Conservation (phyloP, 2,797 vertebrate genomes). For the Peromyscus nudipes region DNA sequence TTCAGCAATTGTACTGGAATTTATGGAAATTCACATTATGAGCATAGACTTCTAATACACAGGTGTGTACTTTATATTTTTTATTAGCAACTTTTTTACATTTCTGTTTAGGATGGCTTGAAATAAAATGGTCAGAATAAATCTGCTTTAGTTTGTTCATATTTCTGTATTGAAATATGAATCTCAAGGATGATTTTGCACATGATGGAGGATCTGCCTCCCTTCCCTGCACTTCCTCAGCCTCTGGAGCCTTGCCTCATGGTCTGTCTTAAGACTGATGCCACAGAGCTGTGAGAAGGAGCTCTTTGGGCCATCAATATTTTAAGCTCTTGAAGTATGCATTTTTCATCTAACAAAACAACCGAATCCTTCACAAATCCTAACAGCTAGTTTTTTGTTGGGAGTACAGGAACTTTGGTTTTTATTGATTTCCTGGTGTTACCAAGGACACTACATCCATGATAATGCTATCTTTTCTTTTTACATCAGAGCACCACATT, state of each 20-base stretch:
- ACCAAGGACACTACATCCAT: not conserved
- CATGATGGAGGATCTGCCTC: not conserved
- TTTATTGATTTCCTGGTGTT: conserved; percentile 60
- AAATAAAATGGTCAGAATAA: conserved; percentile 16
- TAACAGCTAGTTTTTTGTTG: not conserved
- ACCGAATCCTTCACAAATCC: not conserved
- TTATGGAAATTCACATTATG: not conserved
- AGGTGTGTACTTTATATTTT: not conserved
- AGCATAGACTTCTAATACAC: not conserved
- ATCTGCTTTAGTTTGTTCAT: conserved; percentile 19
- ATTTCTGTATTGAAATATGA: not conserved
- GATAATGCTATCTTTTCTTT: not conserved
- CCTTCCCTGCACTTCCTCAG: not conserved
- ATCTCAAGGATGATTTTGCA: not conserved
- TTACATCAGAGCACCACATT: conserved; percentile 13
- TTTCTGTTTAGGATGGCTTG: not conserved
- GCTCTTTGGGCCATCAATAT: not conserved
- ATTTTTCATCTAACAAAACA: conserved; percentile 60
- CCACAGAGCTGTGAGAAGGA: not conserved
- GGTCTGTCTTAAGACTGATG: conserved; percentile 19
- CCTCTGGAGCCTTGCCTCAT: not conserved
- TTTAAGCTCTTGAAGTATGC: conserved; percentile 26
- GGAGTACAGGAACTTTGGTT: not conserved
- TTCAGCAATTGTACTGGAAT: not conserved
- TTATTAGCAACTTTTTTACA: not conserved